A percentile compares a stretch with the other conserved stretches of the same genome.
Evolutionary conservation across 2,888 invertebrate species (phyloP).

Genomic region (Melanotus villosus): DNA sequence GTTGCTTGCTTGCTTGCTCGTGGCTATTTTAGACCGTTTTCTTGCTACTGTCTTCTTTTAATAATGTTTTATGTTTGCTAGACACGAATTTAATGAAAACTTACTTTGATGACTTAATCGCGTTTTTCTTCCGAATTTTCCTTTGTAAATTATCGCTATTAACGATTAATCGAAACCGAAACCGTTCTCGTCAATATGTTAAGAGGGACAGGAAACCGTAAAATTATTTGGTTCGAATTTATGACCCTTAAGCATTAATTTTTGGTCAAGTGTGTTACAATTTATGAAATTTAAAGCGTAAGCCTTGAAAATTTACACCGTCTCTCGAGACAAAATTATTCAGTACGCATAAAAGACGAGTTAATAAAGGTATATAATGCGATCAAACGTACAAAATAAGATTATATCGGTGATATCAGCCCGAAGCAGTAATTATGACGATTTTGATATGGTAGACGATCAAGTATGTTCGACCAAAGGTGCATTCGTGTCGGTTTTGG

Average conservation of each 20-base stretch:
- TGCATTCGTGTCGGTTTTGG: constrained; percentile 4
- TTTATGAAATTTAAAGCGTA: constrained; percentile 11
- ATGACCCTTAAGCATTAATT: constrained; percentile 2
- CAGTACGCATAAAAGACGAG: constrained; percentile 33
- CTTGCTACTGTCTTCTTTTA: constrained; percentile 36
- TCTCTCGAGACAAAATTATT: constrained; percentile 38
- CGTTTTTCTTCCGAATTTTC: neutral
- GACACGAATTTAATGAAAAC: constrained; percentile 33
- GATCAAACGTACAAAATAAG: constrained; percentile 58
- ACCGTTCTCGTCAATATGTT: neutral
- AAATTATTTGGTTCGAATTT: neutral
- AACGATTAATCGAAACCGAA: too few relatives aligned
- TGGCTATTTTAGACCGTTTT: constrained; percentile 29
- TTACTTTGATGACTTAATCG: neutral
- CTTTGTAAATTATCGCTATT: neutral
- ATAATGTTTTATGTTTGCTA: constrained; percentile 39
- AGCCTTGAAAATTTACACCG: constrained; percentile 38
- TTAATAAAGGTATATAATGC: constrained; percentile 54
- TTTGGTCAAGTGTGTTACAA: constrained; percentile 7
- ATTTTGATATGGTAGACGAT: constrained; percentile 54
- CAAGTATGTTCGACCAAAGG: constrained; percentile 40
- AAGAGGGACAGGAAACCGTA: neutral
- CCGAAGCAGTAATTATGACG: constrained; percentile 54
- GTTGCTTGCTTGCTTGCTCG: constrained; percentile 40
- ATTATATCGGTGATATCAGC: constrained; percentile 58